Percentiles rank a stretch among this genome's conserved stretches.
Conservation (phyloP, 2,888 invertebrate species). For the Perizoma flavofasciatum region DNA sequence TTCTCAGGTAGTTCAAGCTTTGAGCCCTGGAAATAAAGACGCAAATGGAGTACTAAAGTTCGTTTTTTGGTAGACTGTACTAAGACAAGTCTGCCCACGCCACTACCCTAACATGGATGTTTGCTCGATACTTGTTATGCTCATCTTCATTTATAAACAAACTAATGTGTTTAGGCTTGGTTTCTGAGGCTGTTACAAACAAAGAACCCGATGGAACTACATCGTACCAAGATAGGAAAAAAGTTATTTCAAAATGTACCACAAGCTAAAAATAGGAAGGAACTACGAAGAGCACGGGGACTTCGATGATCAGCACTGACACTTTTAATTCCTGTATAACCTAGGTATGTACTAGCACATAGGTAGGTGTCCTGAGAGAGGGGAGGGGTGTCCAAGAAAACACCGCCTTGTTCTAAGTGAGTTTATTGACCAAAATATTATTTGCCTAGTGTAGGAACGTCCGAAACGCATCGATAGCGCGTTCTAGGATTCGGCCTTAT, state of each 20-base stretch:
- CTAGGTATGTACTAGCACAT: no score
- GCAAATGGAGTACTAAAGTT: neutral
- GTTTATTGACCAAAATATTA: no score
- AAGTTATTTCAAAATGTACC: neutral
- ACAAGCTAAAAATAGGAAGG: neutral
- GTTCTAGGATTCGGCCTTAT: no score
- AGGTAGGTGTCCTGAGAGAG: no score
- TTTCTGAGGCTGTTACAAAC: constrained; percentile 31
- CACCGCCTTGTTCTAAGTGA: no score
- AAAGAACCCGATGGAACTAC: constrained; percentile 15
- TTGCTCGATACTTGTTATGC: constrained; percentile 50
- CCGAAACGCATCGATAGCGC: no score
- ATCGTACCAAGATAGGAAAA: constrained; percentile 14
- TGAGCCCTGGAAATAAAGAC: constrained; percentile 8
- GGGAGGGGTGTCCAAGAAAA: no score
- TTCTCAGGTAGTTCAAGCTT: constrained; percentile 1
- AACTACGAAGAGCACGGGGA: no score
- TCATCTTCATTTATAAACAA: constrained; percentile 41
- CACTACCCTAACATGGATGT: constrained; percentile 39
- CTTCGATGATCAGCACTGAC: no score
- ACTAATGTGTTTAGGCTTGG: constrained; percentile 24
- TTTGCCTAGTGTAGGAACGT: no score
- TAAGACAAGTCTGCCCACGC: constrained; percentile 61
- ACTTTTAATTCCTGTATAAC: no score
- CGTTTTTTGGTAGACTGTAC: constrained; percentile 16